Conservation (phyloP, 2,113 vertebrate species). For the Bungarus multicinctus region DNA sequence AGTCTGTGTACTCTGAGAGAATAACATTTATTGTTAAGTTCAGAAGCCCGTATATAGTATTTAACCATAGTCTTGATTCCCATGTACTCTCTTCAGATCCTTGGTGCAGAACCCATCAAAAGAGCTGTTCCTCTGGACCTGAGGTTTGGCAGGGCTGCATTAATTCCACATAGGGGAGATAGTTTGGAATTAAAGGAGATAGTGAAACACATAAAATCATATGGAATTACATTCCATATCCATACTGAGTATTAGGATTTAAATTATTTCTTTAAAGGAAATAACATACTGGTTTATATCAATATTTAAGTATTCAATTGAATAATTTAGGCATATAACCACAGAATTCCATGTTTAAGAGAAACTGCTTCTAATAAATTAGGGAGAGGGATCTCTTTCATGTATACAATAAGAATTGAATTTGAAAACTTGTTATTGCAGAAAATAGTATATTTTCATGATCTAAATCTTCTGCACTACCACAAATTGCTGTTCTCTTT, state of each 20-base stretch:
- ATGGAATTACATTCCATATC: not conserved
- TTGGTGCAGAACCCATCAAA: not conserved
- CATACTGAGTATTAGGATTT: too few species aligned
- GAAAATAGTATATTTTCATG: not conserved
- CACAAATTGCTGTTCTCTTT: not conserved
- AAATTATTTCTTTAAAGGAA: not conserved
- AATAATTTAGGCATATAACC: not conserved
- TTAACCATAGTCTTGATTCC: not conserved
- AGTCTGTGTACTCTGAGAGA: not conserved
- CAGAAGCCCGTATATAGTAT: not conserved
- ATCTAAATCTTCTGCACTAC: too few species aligned
- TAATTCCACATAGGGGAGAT: not conserved
- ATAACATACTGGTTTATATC: not conserved
- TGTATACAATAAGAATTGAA: not conserved
- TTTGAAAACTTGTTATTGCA: not conserved
- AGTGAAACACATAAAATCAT: too few species aligned
- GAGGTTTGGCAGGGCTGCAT: not conserved
- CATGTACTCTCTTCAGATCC: not conserved
- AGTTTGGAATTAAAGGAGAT: not conserved
- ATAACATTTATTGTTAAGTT: not conserved
- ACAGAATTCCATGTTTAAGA: not conserved
- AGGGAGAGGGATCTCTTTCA: not conserved
- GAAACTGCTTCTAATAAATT: not conserved
- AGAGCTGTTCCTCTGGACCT: not conserved
- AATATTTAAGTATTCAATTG: not conserved